These are phyloP conservation scores for Scaptomyza polygonia DNA, from an alignment of 2,888 invertebrate species.

Conservation along the genomic window DNA sequence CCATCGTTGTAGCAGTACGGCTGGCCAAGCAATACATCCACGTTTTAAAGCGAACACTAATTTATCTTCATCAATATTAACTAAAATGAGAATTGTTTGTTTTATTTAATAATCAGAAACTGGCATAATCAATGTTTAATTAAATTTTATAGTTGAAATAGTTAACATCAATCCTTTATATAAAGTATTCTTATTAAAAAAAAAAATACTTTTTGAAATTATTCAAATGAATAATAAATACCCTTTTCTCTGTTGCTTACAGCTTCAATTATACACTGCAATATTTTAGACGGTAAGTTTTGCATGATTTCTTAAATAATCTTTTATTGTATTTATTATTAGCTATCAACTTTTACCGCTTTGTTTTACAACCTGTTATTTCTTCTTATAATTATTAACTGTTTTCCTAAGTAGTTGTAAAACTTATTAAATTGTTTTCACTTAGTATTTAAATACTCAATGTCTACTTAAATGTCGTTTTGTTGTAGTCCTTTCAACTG, in stretches of 20 bases:
- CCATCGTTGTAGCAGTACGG: conserved; percentile 1
- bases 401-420: neutral
- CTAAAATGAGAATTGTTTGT: too few species aligned
- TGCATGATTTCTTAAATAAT: conserved; percentile 18
- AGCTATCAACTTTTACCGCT: neutral
- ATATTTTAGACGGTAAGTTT: conserved; percentile 36
- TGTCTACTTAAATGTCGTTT: conserved; percentile 53
- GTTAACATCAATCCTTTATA: too few species aligned
- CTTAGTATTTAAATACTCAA: conserved; percentile 34
- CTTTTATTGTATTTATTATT: neutral
- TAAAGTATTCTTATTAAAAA: too few species aligned
- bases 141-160: too few species aligned
- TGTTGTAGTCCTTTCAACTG: conserved; percentile 40
- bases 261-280: conserved; percentile 43
- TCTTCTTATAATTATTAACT: conserved; percentile 15
- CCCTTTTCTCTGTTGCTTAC: conserved; percentile 24
- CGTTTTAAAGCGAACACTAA: conserved; percentile 38
- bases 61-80: conserved; percentile 4
- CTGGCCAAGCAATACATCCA: conserved; percentile 49
- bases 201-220: too few species aligned
- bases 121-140: too few species aligned
- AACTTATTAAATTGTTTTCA: conserved; percentile 5
- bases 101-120: too few species aligned
- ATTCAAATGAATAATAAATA: too few species aligned
- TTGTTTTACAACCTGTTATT: conserved; percentile 3